A percentile compares a stretch with the other conserved stretches of the same genome.
Conservation (phyloP, 2,888 invertebrate species). For the Cataglyphis altisquamis region DNA sequence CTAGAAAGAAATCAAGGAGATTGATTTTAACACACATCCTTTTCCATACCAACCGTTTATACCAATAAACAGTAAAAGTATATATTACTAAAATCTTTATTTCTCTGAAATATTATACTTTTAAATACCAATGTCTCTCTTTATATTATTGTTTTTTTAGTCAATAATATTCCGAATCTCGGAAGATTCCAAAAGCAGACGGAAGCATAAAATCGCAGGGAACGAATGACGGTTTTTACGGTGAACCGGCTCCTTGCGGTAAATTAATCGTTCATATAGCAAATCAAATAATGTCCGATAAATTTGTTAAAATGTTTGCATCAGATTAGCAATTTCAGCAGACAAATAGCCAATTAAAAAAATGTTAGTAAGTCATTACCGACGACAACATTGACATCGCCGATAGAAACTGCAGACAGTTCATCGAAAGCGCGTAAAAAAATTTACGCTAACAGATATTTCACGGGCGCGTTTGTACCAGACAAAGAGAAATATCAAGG, state of each 20-base stretch:
- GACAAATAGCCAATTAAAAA: constrained; percentile 53
- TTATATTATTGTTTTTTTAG: constrained; percentile 55
- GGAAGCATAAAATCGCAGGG: constrained; percentile 87
- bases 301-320: constrained; percentile 71
- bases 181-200: constrained; percentile 57
- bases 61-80: constrained; percentile 77
- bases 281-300: constrained; percentile 83
- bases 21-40: constrained; percentile 89
- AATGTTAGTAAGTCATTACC: constrained; percentile 91
- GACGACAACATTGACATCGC: constrained; percentile 90
- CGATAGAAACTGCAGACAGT: constrained; percentile 88
- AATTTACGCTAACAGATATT: constrained; percentile 88
- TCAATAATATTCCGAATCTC: constrained; percentile 55
- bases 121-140: neutral
- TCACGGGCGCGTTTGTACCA: constrained; percentile 87
- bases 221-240: constrained; percentile 89
- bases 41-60: constrained; percentile 88
- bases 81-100: neutral
- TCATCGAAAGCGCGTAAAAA: constrained; percentile 88
- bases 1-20: constrained; percentile 66
- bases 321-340: constrained; percentile 61
- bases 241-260: constrained; percentile 90
- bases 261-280: constrained; percentile 88
- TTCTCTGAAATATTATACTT: neutral
- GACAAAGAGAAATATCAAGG: constrained; percentile 86